Evolutionary conservation across 2,888 invertebrate species (phyloP).

Genomic region (Temnothorax ravouxi): DNA sequence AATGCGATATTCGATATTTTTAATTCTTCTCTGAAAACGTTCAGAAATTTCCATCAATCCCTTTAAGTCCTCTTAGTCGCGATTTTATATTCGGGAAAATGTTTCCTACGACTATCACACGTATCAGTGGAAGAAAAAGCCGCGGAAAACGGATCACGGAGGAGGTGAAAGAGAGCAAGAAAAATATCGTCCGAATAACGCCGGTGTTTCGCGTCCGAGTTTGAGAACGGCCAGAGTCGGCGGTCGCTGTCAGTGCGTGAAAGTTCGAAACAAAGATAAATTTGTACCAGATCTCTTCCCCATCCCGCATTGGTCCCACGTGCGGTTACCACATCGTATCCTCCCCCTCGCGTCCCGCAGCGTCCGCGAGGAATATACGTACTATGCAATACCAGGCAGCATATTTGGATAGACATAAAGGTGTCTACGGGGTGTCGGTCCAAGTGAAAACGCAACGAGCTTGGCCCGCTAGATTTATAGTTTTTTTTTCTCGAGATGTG

Average conservation of each 20-base stretch:
- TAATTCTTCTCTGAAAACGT: background rate
- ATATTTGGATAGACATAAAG: constrained; percentile 61
- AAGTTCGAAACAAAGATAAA: constrained; percentile 84
- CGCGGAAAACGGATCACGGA: background rate
- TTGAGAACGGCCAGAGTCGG: constrained; percentile 57
- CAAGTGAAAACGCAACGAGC: constrained; percentile 35
- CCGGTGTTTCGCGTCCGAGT: constrained; percentile 63
- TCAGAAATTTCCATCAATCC: background rate
- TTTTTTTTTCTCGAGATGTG: constrained; percentile 8
- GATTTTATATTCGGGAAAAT: background rate
- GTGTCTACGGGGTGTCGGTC: constrained; percentile 59
- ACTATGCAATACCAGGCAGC: background rate
- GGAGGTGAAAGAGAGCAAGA: constrained; percentile 56
- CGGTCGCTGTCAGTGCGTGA: constrained; percentile 79
- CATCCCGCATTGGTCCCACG: constrained; percentile 46
- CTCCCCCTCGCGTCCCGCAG: constrained; percentile 29
- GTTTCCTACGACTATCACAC: background rate
- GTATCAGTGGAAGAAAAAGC: background rate
- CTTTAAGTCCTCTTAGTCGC: background rate
- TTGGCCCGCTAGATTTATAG: background rate
- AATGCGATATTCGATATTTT: background rate
- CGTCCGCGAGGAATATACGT: constrained; percentile 20
- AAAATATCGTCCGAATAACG: constrained; percentile 67
- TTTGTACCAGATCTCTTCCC: constrained; percentile 76
- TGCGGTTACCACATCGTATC: constrained; percentile 75